phyloP scores from a whole-genome alignment of 2,888 invertebrate genomes.

The Ormyrus pomaceus region DNA sequence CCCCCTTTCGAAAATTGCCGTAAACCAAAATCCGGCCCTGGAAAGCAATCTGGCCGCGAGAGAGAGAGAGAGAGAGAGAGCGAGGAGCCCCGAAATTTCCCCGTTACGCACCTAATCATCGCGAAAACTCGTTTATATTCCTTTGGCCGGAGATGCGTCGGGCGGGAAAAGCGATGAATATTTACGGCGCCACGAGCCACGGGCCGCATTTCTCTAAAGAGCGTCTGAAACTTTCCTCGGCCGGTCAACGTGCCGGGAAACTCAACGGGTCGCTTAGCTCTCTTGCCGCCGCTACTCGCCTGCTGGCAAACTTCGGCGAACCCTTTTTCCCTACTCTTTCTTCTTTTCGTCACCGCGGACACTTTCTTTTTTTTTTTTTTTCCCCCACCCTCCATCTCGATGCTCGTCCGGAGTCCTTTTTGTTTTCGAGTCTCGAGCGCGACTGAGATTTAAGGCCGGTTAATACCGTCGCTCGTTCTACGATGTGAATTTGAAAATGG shows the following conservation, averaged over 20 bases:
- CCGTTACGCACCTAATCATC: neutral
- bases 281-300: neutral
- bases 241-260: constrained; percentile 45
- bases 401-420: neutral
- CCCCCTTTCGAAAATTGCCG: neutral
- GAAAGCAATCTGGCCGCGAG: neutral
- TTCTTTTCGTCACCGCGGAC: neutral
- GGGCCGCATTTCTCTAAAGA: neutral
- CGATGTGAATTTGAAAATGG: constrained; percentile 28
- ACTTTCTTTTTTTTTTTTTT: neutral
- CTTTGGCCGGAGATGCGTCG: constrained; percentile 13
- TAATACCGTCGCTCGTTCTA: neutral
- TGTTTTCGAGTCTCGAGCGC: neutral
- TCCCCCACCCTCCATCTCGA: neutral
- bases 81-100: no score
- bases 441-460: constrained; percentile 26
- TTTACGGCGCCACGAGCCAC: constrained; percentile 49
- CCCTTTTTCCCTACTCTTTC: neutral
- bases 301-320: constrained; percentile 34
- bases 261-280: constrained; percentile 27
- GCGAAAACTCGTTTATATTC: constrained; percentile 32
- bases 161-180: constrained; percentile 55
- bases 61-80: no score
- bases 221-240: constrained; percentile 25
- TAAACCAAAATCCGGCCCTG: neutral